Percentiles rank a stretch among this genome's conserved stretches.
Conservation (phyloP, 2,888 invertebrate species). For the Microchrysa polita region DNA sequence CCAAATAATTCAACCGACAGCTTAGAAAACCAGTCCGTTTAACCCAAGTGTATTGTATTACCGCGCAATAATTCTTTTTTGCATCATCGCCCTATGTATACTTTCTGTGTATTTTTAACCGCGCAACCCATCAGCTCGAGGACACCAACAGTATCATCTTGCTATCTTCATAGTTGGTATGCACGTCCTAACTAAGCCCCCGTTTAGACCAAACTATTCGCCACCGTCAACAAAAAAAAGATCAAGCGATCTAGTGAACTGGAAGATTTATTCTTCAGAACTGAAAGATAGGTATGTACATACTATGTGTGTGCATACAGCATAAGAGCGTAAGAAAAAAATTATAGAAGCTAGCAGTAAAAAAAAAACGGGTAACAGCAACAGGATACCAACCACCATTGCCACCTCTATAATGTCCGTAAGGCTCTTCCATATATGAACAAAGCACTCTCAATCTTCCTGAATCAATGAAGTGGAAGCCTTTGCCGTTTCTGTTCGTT, state of each 20-base stretch:
- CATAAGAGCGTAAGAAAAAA: too few species aligned
- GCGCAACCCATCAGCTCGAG: background rate
- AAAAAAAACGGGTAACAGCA: background rate
- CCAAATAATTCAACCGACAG: background rate
- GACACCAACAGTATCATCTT: background rate
- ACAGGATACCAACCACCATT: background rate
- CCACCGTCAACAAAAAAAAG: constrained; percentile 25
- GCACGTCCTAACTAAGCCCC: too few species aligned
- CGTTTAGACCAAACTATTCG: constrained; percentile 15
- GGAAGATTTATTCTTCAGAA: constrained; percentile 25
- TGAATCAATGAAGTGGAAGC: constrained; percentile 31
- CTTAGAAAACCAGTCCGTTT: background rate
- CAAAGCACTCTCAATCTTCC: constrained; percentile 5
- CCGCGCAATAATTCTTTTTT: constrained; percentile 30
- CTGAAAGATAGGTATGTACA: background rate
- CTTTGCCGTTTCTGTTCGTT: background rate
- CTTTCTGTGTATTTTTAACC: too few species aligned
- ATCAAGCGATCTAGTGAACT: constrained; percentile 40
- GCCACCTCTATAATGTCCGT: too few species aligned
- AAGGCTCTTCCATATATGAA: background rate
- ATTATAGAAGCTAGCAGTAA: too few species aligned
- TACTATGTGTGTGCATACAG: too few species aligned
- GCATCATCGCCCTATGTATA: background rate
- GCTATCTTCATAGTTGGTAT: too few species aligned
- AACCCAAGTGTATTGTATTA: background rate